Evolutionary conservation across 2,113 vertebrate genomes (phyloP), one percentile per base, ranked within the genome.

Genomic region (Gavialis gangeticus): DNA sequence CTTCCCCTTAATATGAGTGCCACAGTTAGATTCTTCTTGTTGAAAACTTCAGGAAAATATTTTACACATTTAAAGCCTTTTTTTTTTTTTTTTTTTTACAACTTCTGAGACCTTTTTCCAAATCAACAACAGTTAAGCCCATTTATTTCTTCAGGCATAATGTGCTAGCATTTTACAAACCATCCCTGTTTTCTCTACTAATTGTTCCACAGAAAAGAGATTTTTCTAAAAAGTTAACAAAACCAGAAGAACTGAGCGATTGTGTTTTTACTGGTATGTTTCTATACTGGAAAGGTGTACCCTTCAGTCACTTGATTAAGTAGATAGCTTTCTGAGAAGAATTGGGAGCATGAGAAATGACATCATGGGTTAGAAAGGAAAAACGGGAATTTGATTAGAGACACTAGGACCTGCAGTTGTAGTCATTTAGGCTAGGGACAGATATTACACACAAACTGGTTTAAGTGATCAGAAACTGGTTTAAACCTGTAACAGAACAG

Each of bases 151-250:
- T 86, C 57, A 69, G 75, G 18, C 79, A 60, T 87, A 85, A 92
- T 78, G 85, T 96, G 63, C 64, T 90, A 67, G 57, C 75, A 21
- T 95, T 96, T 97, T 95, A 83, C 84, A 96, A 18, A 73, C 95
- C 95, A 83, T 77, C 69, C 95, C 84, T 85, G 62, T 94, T 97
- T 96, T 85, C 69, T 94, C 82, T 92, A 14, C 85, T 94, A 87
- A 91, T 7, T 5, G 58, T 93, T 46, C 85, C 88, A 63, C 28
- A 34, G 46, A 90, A 54, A 56, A 90, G 77, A 34, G 57, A 62
- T 89, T 94, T 96, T 92, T 58, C 82, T 91, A 79, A 87, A 95
- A 97, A 63, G 73, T 94, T 95, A 63, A 85, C 75, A 88, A 85
- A 95, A 95, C 12, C 64, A 27, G 27, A 94, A 82, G 69, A 94